These are phyloP conservation scores for Ctena decussata DNA, from an alignment of 2,888 invertebrate genomes.

Conservation along the genomic window DNA sequence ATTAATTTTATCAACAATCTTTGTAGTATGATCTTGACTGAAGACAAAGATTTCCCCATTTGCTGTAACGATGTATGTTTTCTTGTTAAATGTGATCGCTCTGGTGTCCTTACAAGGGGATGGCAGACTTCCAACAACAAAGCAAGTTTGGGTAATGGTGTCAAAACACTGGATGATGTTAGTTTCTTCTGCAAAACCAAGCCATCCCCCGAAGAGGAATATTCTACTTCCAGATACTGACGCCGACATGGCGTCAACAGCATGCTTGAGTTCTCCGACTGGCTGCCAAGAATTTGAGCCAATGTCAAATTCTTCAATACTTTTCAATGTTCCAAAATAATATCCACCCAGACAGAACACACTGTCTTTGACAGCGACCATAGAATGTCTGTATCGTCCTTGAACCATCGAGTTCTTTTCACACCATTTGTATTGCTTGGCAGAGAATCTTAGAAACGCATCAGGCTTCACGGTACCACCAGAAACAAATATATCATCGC, in stretches of 20 bases:
- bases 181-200: slow-evolving; percentile 60
- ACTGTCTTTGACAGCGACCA: slow-evolving; percentile 65
- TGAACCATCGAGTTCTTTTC: slow-evolving; percentile 47
- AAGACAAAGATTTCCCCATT: slow-evolving; percentile 63
- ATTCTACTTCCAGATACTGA: slow-evolving; percentile 57
- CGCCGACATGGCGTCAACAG: slow-evolving; percentile 64
- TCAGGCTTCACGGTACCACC: slow-evolving; percentile 61
- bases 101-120: slow-evolving; percentile 57
- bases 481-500: slow-evolving; percentile 68
- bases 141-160: slow-evolving; percentile 47
- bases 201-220: slow-evolving; percentile 68
- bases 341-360: slow-evolving; percentile 64
- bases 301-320: slow-evolving; percentile 67
- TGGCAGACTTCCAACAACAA: slow-evolving; percentile 55
- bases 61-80: slow-evolving; percentile 48
- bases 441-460: slow-evolving; percentile 56
- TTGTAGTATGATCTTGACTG: slow-evolving; percentile 30
- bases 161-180: slow-evolving; percentile 67
- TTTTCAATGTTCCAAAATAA: slow-evolving; percentile 61
- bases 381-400: slow-evolving; percentile 67
- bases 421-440: slow-evolving; percentile 65
- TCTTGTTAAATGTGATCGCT: slow-evolving; percentile 54
- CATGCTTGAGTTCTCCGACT: slow-evolving; percentile 59
- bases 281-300: slow-evolving; percentile 59
- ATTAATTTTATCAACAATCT: slow-evolving; percentile 33